Evolutionary conservation across 1,140 invertebrate genomes (phyloP).

Genomic region (Eulimnadia texana): DNA sequence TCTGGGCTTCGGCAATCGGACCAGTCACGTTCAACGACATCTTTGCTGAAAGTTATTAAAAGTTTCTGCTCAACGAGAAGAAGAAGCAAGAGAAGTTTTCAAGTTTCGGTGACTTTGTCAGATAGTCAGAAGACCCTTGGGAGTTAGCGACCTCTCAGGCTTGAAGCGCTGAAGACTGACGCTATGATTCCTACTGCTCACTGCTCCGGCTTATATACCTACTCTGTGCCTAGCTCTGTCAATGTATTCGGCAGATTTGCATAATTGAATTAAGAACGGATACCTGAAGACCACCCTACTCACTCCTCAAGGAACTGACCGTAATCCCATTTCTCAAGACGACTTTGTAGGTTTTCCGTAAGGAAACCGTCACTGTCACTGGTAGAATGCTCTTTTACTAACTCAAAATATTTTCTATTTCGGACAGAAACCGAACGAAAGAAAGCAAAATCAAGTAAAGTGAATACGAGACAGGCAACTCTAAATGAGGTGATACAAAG

Average conservation of each 20-base stretch:
- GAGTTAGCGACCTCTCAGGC: slow-evolving; percentile 15
- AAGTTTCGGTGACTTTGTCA: slow-evolving; percentile 3
- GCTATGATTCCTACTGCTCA: not conserved
- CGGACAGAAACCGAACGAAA: too few relatives aligned
- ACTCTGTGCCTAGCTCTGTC: not conserved
- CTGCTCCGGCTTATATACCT: not conserved
- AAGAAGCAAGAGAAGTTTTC: not conserved
- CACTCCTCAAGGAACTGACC: too few relatives aligned
- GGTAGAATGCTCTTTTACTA: too few relatives aligned
- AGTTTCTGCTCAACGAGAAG: not conserved
- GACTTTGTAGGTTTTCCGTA: too few relatives aligned
- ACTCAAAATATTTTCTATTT: too few relatives aligned
- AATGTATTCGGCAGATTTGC: not conserved
- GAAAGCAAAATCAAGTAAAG: too few relatives aligned
- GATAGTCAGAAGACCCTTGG: slow-evolving; percentile 1
- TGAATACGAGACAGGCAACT: too few relatives aligned
- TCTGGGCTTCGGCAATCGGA: slow-evolving; percentile 15
- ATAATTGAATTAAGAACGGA: not conserved
- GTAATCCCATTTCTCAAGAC: too few relatives aligned
- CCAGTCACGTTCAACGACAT: slow-evolving; percentile 16
- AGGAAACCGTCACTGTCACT: too few relatives aligned
- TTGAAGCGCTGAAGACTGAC: slow-evolving; percentile 15
- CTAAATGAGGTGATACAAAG: too few relatives aligned
- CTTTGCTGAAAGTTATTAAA: not conserved
- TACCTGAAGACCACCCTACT: too few relatives aligned